Conservation (phyloP, 2,888 invertebrate genomes). For the Cataglyphis altisquamis region DNA sequence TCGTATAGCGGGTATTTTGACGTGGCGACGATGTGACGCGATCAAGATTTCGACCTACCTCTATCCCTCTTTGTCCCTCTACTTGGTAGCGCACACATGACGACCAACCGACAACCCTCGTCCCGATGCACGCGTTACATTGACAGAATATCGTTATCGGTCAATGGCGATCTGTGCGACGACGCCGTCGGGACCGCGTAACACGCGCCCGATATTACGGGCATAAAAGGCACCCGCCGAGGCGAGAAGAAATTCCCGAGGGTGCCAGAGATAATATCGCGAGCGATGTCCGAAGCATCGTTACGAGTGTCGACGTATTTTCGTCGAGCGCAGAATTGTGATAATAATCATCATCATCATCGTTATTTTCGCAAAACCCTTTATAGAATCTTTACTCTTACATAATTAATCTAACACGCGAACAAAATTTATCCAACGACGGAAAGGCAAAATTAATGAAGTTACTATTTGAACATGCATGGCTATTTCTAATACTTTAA, state of each 20-base stretch:
- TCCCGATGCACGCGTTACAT: conserved; percentile 59
- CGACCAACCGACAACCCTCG: conserved; percentile 49
- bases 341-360: background rate
- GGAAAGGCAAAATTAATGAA: conserved; percentile 17
- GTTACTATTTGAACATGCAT: background rate
- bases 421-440: conserved; percentile 1
- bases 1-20: conserved; percentile 69
- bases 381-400: background rate
- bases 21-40: conserved; percentile 69
- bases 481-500: background rate
- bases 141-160: conserved; percentile 73
- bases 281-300: conserved; percentile 64
- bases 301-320: conserved; percentile 60
- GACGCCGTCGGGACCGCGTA: conserved; percentile 62
- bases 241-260: conserved; percentile 73
- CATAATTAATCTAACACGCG: conserved; percentile 6
- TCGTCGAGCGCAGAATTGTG: background rate
- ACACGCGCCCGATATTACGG: conserved; percentile 74
- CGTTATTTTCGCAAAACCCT: background rate
- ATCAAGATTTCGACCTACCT: conserved; percentile 74
- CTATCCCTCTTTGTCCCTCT: conserved; percentile 25
- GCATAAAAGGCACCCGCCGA: conserved; percentile 70
- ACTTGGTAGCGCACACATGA: conserved; percentile 65
- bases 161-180: conserved; percentile 63
- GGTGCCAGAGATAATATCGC: conserved; percentile 71